Conservation (phyloP, 2,888 invertebrate species). For the Ectobius pallidus region DNA sequence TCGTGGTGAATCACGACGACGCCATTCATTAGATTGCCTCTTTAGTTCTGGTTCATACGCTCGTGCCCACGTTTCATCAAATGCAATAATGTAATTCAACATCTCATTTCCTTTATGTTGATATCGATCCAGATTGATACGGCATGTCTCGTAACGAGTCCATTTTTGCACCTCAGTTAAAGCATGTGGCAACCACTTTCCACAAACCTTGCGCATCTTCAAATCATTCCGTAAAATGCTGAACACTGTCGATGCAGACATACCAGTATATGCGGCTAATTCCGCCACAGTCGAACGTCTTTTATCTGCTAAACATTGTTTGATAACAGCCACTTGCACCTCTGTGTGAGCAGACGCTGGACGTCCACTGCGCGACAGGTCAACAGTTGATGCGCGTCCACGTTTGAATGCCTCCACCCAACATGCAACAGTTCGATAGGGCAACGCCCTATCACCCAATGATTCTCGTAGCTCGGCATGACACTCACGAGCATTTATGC, state of each 20-base stretch:
- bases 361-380: neutral
- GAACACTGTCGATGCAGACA: neutral
- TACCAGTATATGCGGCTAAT: no score
- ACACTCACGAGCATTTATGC: no score
- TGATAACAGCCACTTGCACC: neutral
- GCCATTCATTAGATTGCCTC: no score
- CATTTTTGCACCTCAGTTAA: neutral
- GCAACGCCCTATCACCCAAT: no score
- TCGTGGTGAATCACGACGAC: no score
- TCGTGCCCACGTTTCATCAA: constrained; percentile 9
- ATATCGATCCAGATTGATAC: constrained; percentile 2
- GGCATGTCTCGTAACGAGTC: neutral
- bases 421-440: no score
- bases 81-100: neutral
- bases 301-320: neutral
- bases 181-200: neutral
- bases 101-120: neutral
- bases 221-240: neutral
- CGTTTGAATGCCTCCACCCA: no score
- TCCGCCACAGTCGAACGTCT: neutral
- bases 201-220: no score
- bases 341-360: no score
- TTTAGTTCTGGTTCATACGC: constrained; percentile 14
- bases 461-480: no score
- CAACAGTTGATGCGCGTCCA: no score